Conservation (phyloP, 2,113 vertebrate species). For the Archocentrus centrarchus region DNA sequence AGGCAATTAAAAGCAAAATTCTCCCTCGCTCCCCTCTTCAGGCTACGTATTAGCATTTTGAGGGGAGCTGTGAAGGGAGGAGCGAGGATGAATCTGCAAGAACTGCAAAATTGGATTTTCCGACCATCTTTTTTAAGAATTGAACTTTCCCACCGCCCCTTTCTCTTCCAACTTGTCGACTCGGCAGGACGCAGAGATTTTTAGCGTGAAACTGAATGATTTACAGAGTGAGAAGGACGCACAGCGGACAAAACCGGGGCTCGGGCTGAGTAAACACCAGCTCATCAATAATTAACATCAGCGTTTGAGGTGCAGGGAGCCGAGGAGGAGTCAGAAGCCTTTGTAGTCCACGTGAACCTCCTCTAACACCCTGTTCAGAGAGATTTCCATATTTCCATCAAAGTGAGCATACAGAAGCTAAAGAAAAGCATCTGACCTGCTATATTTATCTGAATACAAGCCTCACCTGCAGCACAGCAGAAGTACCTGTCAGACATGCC, state of each 20-base stretch:
- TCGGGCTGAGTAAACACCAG: slow-evolving; percentile 43
- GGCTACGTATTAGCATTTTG: slow-evolving; percentile 47
- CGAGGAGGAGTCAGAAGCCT: slow-evolving; percentile 29
- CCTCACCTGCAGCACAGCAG: slow-evolving; percentile 25
- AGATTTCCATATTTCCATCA: not conserved
- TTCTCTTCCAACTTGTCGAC: slow-evolving; percentile 37
- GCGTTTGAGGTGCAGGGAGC: slow-evolving; percentile 33
- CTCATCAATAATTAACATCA: slow-evolving; percentile 65
- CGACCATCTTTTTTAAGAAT: slow-evolving; percentile 45
- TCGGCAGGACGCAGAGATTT: slow-evolving; percentile 5
- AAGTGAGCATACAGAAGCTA: not conserved
- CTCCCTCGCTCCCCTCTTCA: slow-evolving; percentile 34
- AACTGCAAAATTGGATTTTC: slow-evolving; percentile 72
- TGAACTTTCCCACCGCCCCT: slow-evolving; percentile 45
- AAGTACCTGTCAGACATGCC: slow-evolving; percentile 15
- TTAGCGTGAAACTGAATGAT: not conserved
- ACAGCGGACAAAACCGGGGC: not conserved
- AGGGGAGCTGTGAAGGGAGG: not conserved
- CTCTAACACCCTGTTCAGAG: not conserved
- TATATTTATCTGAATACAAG: not conserved
- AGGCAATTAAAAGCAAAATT: slow-evolving; percentile 13
- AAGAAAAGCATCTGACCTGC: not conserved
- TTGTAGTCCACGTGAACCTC: slow-evolving; percentile 17
- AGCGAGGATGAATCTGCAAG: slow-evolving; percentile 54
- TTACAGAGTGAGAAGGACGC: not conserved